A percentile compares a stretch with the other conserved stretches of the same genome.
These are phyloP conservation scores for Acleris emargana DNA, from an alignment of 2,888 invertebrate species.

Conservation along the genomic window DNA sequence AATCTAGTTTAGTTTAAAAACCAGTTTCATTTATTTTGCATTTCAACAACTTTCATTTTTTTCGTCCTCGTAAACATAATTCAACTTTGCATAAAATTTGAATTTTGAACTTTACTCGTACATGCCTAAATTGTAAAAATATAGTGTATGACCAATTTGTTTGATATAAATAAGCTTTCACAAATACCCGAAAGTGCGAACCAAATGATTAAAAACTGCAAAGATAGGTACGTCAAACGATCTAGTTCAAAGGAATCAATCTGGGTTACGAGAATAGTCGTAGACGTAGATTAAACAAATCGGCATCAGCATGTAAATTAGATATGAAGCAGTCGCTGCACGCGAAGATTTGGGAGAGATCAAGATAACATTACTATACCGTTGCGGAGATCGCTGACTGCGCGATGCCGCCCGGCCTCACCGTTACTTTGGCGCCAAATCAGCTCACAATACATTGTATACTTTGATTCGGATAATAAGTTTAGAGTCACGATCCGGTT, in stretches of 20 bases:
- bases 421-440: slow-evolving; percentile 79
- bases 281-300: slow-evolving; percentile 30
- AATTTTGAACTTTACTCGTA: too few relatives aligned
- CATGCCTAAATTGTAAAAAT: too few relatives aligned
- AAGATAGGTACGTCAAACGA: neutral
- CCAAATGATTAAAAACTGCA: neutral
- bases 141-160: neutral
- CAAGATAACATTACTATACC: slow-evolving; percentile 74
- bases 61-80: too few relatives aligned
- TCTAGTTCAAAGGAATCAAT: slow-evolving; percentile 5
- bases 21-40: too few relatives aligned
- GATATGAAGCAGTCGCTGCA: slow-evolving; percentile 39
- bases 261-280: slow-evolving; percentile 10
- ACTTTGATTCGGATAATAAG: slow-evolving; percentile 78
- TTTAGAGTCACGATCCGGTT: slow-evolving; percentile 76
- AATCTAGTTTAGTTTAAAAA: too few relatives aligned
- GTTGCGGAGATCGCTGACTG: slow-evolving; percentile 67
- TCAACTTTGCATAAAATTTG: neutral
- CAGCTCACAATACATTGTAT: slow-evolving; percentile 75
- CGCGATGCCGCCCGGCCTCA: slow-evolving; percentile 52
- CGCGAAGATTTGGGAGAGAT: slow-evolving; percentile 64
- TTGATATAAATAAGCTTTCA: slow-evolving; percentile 2
- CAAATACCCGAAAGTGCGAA: slow-evolving; percentile 6
- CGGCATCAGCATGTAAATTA: slow-evolving; percentile 31
- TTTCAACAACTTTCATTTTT: too few relatives aligned